Evolutionary conservation across 2,888 invertebrate genomes (phyloP).

Genomic region (Amblyjoppa fuscipennis): DNA sequence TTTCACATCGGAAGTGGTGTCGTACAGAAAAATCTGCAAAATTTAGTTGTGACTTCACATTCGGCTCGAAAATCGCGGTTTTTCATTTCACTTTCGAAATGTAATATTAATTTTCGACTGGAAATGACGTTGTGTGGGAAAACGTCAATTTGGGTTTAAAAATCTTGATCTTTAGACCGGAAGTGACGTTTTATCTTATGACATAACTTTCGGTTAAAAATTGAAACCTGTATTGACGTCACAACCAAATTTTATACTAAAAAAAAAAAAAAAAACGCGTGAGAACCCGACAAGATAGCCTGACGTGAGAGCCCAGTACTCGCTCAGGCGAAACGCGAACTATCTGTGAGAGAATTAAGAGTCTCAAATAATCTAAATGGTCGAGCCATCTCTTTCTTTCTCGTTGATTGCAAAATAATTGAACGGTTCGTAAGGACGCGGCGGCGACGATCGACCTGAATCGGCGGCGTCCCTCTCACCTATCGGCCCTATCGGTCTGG

Average conservation of each 20-base stretch:
- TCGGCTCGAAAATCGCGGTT: too few relatives aligned
- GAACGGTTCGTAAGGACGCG: constrained; percentile 78
- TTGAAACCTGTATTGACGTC: neutral
- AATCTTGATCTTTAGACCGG: too few relatives aligned
- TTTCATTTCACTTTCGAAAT: too few relatives aligned
- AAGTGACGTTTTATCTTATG: too few relatives aligned
- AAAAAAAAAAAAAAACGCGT: neutral
- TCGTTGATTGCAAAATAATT: constrained; percentile 85
- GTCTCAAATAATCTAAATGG: constrained; percentile 45
- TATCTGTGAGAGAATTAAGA: constrained; percentile 58
- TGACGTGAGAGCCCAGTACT: constrained; percentile 40
- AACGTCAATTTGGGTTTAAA: too few relatives aligned
- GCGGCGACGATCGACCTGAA: constrained; percentile 79
- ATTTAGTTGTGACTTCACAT: too few relatives aligned
- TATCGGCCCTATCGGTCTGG: constrained; percentile 83
- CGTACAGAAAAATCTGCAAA: too few relatives aligned
- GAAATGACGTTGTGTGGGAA: too few relatives aligned
- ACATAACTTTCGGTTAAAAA: neutral
- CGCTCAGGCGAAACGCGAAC: constrained; percentile 46
- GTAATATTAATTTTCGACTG: too few relatives aligned
- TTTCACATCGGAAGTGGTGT: too few relatives aligned
- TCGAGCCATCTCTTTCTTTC: constrained; percentile 38
- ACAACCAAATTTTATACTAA: neutral
- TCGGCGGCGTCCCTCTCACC: constrained; percentile 76
- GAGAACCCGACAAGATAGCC: constrained; percentile 1